Evolutionary conservation across 2,113 vertebrate genomes (phyloP), one percentile per base, ranked within the genome.

Genomic region (Rhombomys opimus): DNA sequence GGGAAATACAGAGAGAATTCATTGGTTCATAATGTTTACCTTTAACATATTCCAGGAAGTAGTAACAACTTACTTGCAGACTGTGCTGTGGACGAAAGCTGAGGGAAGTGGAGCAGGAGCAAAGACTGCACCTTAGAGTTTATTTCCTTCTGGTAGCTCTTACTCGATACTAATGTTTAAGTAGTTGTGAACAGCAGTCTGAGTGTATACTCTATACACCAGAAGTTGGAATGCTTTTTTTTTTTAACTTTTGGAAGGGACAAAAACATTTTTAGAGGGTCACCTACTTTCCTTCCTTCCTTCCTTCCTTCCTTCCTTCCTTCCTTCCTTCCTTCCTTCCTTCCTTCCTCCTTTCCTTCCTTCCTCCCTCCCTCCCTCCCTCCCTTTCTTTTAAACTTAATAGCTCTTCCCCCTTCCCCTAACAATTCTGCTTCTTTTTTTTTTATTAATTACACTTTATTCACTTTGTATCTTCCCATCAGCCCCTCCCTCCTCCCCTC

Each of bases 41-140:
- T 52, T 80, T 89, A 95, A 82, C 57, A 82, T 35, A 84, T 13
- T 89, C 91, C 67, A 50, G 54, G 67, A 84, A 90, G 41, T 5
- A 93, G 27, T 59, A 84, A 81, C 67, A 91, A 63, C 78, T 96
- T 89, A 80, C 80, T 94, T 87, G 35, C 41, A 93, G 57, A 87
- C 85, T 77, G 10, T 13, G 38, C 50, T 70, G 15, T 30, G 85
- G 73, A 3, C 65, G 14, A 89, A 91, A 93, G 38, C 61, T 90
- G 46, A 17, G 13, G 30, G 65, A 73, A 95, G 65, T 20, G n/a
- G 12, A 77, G 57, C 50, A 82, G 86, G 6, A 73, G 20, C 15
- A n/a, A 17, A 90, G 50, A 5, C 1, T 38, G 35, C 65, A 86
- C 73, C 67, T 93, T 73, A 81, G 35, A 91, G 85, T 61, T 41